Base-by-base conservation (phyloP, 2,888 invertebrate species). In the Spatulosminthurus flaviceps region DNA sequence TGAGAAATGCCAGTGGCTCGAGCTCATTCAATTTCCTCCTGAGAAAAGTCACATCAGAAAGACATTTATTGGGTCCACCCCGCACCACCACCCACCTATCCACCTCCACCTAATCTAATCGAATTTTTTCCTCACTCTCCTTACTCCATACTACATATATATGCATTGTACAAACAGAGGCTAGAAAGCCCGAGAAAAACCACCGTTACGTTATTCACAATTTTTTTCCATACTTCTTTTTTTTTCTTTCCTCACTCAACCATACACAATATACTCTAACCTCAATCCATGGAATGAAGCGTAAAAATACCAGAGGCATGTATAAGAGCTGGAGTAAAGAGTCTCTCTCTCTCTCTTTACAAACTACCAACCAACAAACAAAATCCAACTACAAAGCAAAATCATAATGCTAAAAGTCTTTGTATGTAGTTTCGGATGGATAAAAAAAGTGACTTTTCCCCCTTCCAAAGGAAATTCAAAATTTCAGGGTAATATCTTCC, bases 21-120 rank as follows among this genome's bases (percentile, higher is more conserved):
- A 66, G 73, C 77, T 80, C 78, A 80, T 80, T 80, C 80, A 80
- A 80, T 80, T 80, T 80, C 78, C 80, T 80, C 64, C 66, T 69
- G 74, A 80, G 74, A 78, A 80, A 80, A 80, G 80, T 77, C 80
- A 77, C 77, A 71, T 76, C 76, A 75, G 75, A 79, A 75, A 75
- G 75, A 70, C 79, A 76, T 79, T 75, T 76, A 76, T 79, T 75
- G 75, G 71, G 24, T 42, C 43, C 71, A 43, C 11, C 60, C 51
- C 73, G 60, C 11, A 29, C 51, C 51, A 51, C 51, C 51, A 60
- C 73, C 60, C 73, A 29, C 29, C 61, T 74, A 51, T 51, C 51
- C 51, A 11, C 51, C n/a, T 51, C n/a, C 16, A n/a, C 61, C 16
- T 29, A 74, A 74, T 60, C 74, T 74, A 74, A 74, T 74, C 74